Evolutionary conservation across 2,888 invertebrate genomes (phyloP).

Genomic region (Toxonevra muliebris): DNA sequence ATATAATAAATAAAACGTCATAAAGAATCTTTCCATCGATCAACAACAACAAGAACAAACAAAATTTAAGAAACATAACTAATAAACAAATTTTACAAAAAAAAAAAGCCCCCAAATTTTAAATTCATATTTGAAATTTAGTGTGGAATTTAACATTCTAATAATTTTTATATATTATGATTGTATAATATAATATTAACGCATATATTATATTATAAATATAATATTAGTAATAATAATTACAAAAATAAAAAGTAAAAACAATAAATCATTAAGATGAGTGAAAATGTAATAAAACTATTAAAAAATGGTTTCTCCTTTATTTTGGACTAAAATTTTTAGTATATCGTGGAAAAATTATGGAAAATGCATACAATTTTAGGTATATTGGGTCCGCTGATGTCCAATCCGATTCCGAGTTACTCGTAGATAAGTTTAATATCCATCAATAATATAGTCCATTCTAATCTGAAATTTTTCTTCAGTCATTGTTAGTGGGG

Average conservation of each 20-base stretch:
- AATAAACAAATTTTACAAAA: slow-evolving; percentile 27
- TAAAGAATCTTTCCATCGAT: too few species aligned
- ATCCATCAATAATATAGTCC: too few species aligned
- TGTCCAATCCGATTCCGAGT: too few species aligned
- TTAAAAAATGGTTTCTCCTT: background rate
- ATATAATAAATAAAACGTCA: too few species aligned
- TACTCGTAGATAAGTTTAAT: too few species aligned
- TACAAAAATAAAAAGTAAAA: too few species aligned
- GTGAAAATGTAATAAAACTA: background rate
- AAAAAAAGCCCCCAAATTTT: slow-evolving; percentile 28
- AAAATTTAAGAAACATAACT: slow-evolving; percentile 23
- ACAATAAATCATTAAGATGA: background rate
- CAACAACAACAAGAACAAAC: slow-evolving; percentile 13
- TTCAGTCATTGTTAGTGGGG: too few species aligned
- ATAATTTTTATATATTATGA: slow-evolving; percentile 22
- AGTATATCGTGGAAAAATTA: too few species aligned
- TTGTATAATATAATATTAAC: background rate
- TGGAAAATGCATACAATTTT: too few species aligned
- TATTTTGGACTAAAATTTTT: too few species aligned
- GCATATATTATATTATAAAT: slow-evolving; percentile 1
- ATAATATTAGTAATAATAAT: background rate
- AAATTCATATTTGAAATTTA: slow-evolving; percentile 21
- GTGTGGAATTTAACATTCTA: slow-evolving; percentile 28
- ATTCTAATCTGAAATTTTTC: too few species aligned
- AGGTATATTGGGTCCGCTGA: too few species aligned